phyloP scores from a whole-genome alignment of 2,888 invertebrate genomes.

The Listrodromus nycthemerus region DNA sequence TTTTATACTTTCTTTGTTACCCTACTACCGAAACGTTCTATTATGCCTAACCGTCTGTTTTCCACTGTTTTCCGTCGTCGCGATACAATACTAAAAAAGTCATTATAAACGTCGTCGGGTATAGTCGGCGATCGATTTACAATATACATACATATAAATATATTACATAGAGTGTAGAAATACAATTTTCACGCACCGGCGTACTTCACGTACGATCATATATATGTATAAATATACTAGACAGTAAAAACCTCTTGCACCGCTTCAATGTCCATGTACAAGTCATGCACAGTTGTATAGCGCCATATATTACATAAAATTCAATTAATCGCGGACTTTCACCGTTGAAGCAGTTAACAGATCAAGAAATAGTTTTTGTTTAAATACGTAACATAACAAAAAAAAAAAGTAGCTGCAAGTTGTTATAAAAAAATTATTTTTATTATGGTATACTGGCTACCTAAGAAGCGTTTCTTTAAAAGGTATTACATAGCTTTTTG shows the following conservation, averaged over 20 bases:
- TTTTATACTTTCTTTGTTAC: conserved; percentile 1
- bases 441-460: conserved; percentile 80
- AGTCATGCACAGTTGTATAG: conserved; percentile 34
- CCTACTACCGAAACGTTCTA: neutral
- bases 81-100: conserved; percentile 6
- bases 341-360: conserved; percentile 5
- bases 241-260: neutral
- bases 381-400: neutral
- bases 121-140: conserved; percentile 21
- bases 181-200: conserved; percentile 18
- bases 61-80: neutral
- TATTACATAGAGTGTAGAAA: neutral
- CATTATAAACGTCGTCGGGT: conserved; percentile 13
- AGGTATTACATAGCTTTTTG: conserved; percentile 72
- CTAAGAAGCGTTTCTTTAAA: conserved; percentile 78
- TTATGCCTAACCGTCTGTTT: conserved; percentile 4
- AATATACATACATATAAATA: neutral
- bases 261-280: conserved; percentile 26
- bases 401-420: neutral
- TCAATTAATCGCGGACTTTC: conserved; percentile 50
- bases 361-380: neutral
- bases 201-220: neutral
- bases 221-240: neutral
- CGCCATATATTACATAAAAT: conserved; percentile 56
- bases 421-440: conserved; percentile 31